Evolutionary conservation across 53 echinoderm and acorn worm genomes (phyloP).

Genomic region (Zoroaster sp.): DNA sequence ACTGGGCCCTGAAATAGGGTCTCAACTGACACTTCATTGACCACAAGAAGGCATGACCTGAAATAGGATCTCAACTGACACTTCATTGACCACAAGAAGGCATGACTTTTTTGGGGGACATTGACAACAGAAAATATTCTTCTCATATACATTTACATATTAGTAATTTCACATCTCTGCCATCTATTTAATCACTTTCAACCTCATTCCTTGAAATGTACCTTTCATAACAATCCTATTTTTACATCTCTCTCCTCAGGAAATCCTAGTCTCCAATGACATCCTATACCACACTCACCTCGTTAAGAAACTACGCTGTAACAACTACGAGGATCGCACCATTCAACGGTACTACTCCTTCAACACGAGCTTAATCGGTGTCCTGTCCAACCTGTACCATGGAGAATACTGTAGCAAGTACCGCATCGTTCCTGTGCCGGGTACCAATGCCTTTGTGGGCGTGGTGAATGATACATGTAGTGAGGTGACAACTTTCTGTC

Average conservation of each 20-base stretch:
- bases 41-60: no score
- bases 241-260: conserved; percentile 42
- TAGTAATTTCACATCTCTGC: no score
- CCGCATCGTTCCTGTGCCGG: conserved; percentile 83
- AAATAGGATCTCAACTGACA: no score
- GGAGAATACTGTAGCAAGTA: conserved; percentile 96
- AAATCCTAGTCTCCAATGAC: conserved; percentile 94
- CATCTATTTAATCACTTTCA: no score
- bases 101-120: no score
- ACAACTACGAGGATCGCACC: conserved; percentile 92
- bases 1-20: no score
- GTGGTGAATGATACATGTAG: conserved; percentile 97
- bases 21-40: no score
- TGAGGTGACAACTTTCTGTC: conserved; percentile 92
- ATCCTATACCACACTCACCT: conserved; percentile 92
- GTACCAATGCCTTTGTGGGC: conserved; percentile 95
- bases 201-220: no score
- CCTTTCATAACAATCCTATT: no score
- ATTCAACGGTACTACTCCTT: conserved; percentile 94
- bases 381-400: conserved; percentile 89
- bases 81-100: no score
- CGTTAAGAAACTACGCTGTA: conserved; percentile 93
- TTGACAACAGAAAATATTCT: no score
- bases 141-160: no score
- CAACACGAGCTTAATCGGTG: conserved; percentile 88